Conservation (phyloP, 2,888 invertebrate species). For the Emmelina monodactyla region DNA sequence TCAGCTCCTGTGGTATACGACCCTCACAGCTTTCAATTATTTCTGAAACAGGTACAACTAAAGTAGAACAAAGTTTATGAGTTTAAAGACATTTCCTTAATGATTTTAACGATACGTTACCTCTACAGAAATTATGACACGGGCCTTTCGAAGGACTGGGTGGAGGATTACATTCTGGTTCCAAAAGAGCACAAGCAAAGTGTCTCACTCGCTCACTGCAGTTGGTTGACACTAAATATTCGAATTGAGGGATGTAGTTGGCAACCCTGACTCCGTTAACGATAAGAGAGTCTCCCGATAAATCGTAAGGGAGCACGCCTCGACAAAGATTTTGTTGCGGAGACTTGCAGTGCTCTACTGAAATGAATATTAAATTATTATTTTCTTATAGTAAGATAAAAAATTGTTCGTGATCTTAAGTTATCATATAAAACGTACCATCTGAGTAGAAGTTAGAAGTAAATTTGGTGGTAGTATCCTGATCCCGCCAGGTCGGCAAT, state of each 20-base stretch:
- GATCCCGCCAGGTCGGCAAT: conserved; percentile 59
- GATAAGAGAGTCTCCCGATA: conserved; percentile 59
- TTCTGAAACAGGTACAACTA: conserved; percentile 42
- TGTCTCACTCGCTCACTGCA: conserved; percentile 70
- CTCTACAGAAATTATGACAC: conserved; percentile 71
- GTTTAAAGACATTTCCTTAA: too few species aligned
- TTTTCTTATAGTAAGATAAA: too few species aligned
- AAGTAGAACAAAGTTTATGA: neutral
- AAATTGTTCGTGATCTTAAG: too few species aligned
- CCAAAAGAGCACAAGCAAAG: conserved; percentile 70
- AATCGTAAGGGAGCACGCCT: conserved; percentile 72
- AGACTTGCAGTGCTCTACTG: conserved; percentile 60
- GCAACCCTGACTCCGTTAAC: conserved; percentile 42
- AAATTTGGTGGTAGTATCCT: conserved; percentile 47
- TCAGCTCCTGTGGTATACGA: conserved; percentile 63
- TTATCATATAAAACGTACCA: too few species aligned
- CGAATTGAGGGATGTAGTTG: conserved; percentile 60
- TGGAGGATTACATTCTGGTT: conserved; percentile 71
- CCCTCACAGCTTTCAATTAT: conserved; percentile 69
- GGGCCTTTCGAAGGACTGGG: conserved; percentile 67
- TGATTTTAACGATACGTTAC: too few species aligned
- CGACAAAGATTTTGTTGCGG: conserved; percentile 62
- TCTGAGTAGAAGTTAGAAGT: conserved; percentile 42
- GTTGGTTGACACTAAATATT: conserved; percentile 67
- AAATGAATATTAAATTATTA: too few species aligned